Conservation (phyloP, 2,888 invertebrate genomes). For the Epinotia brunnichana region DNA sequence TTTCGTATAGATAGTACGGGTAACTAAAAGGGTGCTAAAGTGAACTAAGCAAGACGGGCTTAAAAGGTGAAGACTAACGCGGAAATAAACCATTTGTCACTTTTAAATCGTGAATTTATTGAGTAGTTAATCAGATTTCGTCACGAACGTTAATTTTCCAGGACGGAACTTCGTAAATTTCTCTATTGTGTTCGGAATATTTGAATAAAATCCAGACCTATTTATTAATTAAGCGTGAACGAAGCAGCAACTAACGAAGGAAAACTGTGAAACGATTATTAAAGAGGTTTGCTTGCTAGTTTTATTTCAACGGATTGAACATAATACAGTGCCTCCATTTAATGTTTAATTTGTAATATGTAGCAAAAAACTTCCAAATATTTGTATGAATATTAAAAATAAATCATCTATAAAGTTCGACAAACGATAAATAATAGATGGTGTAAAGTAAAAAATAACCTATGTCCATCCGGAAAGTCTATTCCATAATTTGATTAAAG, state of each 20-base stretch:
- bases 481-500: too few relatives aligned
- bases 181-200: conserved; percentile 21
- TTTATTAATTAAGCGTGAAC: not conserved
- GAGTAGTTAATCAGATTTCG: conserved; percentile 15
- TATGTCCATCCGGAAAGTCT: too few relatives aligned
- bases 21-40: too few relatives aligned
- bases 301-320: not conserved
- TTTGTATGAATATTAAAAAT: too few relatives aligned
- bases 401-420: too few relatives aligned
- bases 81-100: conserved; percentile 6
- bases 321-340: not conserved
- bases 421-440: too few relatives aligned
- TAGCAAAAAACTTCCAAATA: too few relatives aligned
- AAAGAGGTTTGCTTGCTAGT: conserved; percentile 2
- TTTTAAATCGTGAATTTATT: conserved; percentile 1
- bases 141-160: conserved; percentile 16
- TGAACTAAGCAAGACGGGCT: not conserved
- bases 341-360: too few relatives aligned
- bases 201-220: conserved; percentile 18
- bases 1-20: too few relatives aligned
- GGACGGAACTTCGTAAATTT: conserved; percentile 14
- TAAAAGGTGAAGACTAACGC: conserved; percentile 1
- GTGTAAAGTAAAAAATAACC: too few relatives aligned
- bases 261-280: not conserved
- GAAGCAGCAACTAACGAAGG: conserved; percentile 18